A percentile compares a stretch with the other conserved stretches of the same genome.
Evolutionary conservation across 1,140 invertebrate genomes (phyloP).

Genomic region (Schlechtendalia chinensis): DNA sequence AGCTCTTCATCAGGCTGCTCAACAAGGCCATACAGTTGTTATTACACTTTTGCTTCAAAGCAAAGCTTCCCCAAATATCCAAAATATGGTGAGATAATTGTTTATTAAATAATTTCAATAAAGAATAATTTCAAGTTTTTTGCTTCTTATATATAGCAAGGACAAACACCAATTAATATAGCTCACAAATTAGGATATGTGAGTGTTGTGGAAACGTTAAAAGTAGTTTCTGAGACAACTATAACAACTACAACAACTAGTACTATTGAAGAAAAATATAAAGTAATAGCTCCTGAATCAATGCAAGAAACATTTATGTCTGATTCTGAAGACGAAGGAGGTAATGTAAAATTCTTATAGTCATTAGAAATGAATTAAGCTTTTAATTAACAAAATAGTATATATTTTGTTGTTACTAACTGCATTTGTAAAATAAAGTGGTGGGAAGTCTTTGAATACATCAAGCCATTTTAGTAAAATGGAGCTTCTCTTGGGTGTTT

Average conservation of each 20-base stretch:
- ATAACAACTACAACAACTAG: constrained; percentile 67
- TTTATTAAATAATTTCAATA: not conserved
- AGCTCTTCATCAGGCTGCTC: constrained; percentile 95
- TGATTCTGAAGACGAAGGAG: constrained; percentile 98
- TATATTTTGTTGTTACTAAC: constrained; percentile 33
- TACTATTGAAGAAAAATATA: constrained; percentile 88
- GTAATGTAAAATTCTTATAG: constrained; percentile 56
- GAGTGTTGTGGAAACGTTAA: constrained; percentile 94
- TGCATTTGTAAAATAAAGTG: constrained; percentile 22
- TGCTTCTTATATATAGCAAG: constrained; percentile 67
- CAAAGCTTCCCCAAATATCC: constrained; percentile 90
- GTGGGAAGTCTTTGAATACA: not conserved
- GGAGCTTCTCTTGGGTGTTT: constrained; percentile 12
- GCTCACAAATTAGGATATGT: constrained; percentile 96
- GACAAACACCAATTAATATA: constrained; percentile 93
- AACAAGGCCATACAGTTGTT: constrained; percentile 95
- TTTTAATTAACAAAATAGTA: constrained; percentile 36
- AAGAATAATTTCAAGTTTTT: not conserved
- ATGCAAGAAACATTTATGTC: constrained; percentile 99
- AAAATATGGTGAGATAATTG: constrained; percentile 78
- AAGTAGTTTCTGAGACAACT: constrained; percentile 91
- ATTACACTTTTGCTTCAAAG: constrained; percentile 91
- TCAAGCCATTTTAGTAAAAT: not conserved
- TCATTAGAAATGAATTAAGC: not conserved
- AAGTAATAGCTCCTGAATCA: constrained; percentile 92